Base-by-base conservation (phyloP, 2,113 vertebrate species). In the Pomatostomus ruficeps region DNA sequence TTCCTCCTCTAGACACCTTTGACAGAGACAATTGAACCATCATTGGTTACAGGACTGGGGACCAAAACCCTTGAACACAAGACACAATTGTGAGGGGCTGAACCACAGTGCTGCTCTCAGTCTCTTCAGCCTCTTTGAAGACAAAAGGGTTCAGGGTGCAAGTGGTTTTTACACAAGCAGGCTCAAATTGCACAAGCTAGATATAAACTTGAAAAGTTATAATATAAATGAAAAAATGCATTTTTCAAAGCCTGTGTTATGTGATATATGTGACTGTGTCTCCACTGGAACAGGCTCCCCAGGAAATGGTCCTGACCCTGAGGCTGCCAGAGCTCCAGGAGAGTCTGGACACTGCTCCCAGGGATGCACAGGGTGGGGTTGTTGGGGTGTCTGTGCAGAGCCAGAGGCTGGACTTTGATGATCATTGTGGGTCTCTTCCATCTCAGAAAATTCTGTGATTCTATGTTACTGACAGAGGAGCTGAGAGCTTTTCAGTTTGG, bases 261-360 rank as follows among this genome's bases (percentile, higher is more conserved):
- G 24, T 40, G 10, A 18, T 12, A 8, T 4, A 22, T 25, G 2
- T 22, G 21, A 14, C 24, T 29, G 1, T 59, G 11, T 29, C 77
- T 46, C 24, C 24, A 14, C 13, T 59, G 45, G 1, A 59, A 3
- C 38, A 46, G 38, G 33, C 10, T 81, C 7, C 43, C 24, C 68
- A 40, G n/a, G 70, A n/a, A 66, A 59, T 46, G 77, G 45, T 2
- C 45, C 38, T 1, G 0, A 38, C 19, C 23, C 11, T 1, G 0
- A 36, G 43, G 17, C 22, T 73, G 66, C 26, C 51, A 51, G 33
- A 49, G 45, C 33, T 51, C 76, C n/a, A 51, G 52, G 33, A 66
- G 5, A 1, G 1, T 10, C 59, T 59, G 68, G 38, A 14, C 51
- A 66, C 1, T 0, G 0, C 40, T 14, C 2, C 12, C 24, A 73